phyloP scores from a whole-genome alignment of 2,113 vertebrate species.

The Indri indri region DNA sequence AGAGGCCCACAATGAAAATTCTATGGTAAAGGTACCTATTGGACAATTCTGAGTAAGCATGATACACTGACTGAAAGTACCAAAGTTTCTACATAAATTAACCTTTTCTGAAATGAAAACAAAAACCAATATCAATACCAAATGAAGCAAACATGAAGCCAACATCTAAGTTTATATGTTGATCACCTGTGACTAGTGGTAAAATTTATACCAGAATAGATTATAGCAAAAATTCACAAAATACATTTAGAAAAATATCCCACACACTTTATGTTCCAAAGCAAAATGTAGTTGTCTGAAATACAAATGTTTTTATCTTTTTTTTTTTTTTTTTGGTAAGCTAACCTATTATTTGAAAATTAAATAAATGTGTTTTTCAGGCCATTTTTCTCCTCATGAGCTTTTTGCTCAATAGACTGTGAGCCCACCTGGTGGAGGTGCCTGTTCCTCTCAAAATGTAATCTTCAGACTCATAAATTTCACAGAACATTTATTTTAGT shows the following conservation, averaged over 20 bases:
- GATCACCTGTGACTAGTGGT: not conserved
- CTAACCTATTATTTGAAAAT: slow-evolving; percentile 72
- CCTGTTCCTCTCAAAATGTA: slow-evolving; percentile 71
- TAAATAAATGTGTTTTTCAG: slow-evolving; percentile 77
- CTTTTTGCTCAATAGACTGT: slow-evolving; percentile 63
- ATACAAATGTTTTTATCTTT: not conserved
- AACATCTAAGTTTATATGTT: not conserved
- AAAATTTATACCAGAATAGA: not conserved
- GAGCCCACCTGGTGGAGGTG: slow-evolving; percentile 17
- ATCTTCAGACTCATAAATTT: slow-evolving; percentile 81
- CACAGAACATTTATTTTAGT: slow-evolving; percentile 77
- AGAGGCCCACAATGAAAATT: not conserved
- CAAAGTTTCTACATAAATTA: not conserved
- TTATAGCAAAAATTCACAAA: not conserved
- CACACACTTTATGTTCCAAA: not conserved
- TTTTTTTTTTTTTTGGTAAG: not conserved
- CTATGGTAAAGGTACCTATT: not conserved
- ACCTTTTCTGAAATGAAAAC: not conserved
- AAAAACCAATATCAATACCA: not conserved
- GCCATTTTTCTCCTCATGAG: slow-evolving; percentile 77
- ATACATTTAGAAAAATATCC: not conserved
- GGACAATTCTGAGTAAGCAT: not conserved
- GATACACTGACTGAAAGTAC: not conserved
- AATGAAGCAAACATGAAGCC: not conserved
- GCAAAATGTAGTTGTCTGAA: not conserved